Percentiles rank a stretch among this genome's conserved stretches.
Evolutionary conservation across 2,113 vertebrate species (phyloP).

Genomic region (Henicopernis longicauda): DNA sequence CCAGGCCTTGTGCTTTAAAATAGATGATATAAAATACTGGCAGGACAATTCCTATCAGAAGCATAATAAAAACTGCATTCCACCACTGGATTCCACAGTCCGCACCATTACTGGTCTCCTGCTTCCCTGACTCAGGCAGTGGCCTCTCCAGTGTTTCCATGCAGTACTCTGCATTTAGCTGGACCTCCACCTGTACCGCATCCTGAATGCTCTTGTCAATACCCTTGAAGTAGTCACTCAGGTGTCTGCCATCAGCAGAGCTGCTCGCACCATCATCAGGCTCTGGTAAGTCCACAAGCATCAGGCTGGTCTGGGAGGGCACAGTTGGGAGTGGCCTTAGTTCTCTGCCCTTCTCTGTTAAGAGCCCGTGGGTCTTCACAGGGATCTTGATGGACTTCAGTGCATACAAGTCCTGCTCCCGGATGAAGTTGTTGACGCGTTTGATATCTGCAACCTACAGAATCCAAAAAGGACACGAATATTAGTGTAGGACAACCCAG

Average conservation of each 20-base stretch:
- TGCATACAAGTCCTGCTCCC: conserved; percentile 91
- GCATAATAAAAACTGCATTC: conserved; percentile 91
- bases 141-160: not conserved
- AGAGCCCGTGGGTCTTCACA: conserved; percentile 81
- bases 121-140: not conserved
- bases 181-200: conserved; percentile 67
- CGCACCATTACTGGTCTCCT: conserved; percentile 56
- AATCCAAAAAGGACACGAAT: not conserved
- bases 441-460: conserved; percentile 92
- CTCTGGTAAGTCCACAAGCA: not conserved
- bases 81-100: conserved; percentile 95
- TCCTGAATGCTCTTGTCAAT: conserved; percentile 84
- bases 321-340: not conserved
- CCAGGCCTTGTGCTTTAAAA: conserved; percentile 82
- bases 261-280: not conserved
- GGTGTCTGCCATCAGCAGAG: not conserved
- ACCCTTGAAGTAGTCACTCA: conserved; percentile 80
- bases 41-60: conserved; percentile 87
- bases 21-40: conserved; percentile 93
- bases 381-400: conserved; percentile 93
- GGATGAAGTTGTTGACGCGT: conserved; percentile 89
- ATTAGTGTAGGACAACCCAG: not conserved
- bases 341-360: conserved; percentile 74
- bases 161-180: conserved; percentile 16
- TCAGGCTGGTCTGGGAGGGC: not conserved